A percentile compares a stretch with the other conserved stretches of the same genome.
These are phyloP conservation scores for Catocala nupta DNA, from an alignment of 2,888 invertebrate species.

Conservation along the genomic window DNA sequence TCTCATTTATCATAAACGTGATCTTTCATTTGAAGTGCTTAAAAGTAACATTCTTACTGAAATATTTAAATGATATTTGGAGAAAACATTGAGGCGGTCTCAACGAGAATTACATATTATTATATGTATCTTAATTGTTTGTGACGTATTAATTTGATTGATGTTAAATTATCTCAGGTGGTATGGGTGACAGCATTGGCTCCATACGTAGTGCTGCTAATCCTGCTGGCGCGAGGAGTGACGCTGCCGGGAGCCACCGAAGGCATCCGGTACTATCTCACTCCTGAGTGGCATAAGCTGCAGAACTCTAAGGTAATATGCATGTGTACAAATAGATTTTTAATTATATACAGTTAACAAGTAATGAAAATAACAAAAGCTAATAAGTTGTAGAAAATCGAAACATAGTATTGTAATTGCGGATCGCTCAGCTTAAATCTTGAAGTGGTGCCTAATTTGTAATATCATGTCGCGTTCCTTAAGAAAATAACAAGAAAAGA, in stretches of 20 bases:
- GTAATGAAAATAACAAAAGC: too few relatives aligned
- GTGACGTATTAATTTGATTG: too few relatives aligned
- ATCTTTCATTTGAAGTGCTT: slow-evolving; percentile 27
- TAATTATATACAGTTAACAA: too few relatives aligned
- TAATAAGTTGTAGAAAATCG: too few relatives aligned
- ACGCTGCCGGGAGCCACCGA: slow-evolving; percentile 94
- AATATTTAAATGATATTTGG: neutral
- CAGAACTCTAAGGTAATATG: slow-evolving; percentile 89
- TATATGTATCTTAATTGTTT: neutral
- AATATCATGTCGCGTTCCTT: too few relatives aligned
- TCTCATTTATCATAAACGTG: slow-evolving; percentile 26
- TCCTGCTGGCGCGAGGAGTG: slow-evolving; percentile 93
- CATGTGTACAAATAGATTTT: too few relatives aligned
- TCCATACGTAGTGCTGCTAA: slow-evolving; percentile 96
- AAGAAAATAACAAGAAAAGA: too few relatives aligned
- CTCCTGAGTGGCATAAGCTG: slow-evolving; percentile 95
- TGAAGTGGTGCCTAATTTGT: too few relatives aligned
- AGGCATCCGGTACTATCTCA: slow-evolving; percentile 95
- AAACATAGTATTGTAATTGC: too few relatives aligned
- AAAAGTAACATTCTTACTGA: neutral
- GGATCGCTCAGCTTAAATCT: too few relatives aligned
- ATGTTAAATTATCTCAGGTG: slow-evolving; percentile 84
- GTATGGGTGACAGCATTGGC: slow-evolving; percentile 98
- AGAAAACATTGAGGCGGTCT: neutral
- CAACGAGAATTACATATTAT: neutral